Conservation (phyloP, 2,888 invertebrate species). For the Diarsia mendica region DNA sequence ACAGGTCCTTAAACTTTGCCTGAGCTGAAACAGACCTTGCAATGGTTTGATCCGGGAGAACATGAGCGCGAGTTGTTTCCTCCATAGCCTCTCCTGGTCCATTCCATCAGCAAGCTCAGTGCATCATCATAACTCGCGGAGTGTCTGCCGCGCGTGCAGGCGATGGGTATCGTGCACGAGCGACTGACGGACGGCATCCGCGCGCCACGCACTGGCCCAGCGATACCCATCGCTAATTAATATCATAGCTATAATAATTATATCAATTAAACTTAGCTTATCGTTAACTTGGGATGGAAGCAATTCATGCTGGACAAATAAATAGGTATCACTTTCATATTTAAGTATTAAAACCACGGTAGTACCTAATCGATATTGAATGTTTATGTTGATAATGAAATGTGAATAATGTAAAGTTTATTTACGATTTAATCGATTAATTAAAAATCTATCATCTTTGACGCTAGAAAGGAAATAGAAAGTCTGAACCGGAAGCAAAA, state of each 20-base stretch:
- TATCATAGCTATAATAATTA: constrained; percentile 23
- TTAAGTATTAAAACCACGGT: not conserved
- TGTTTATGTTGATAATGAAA: too few relatives aligned
- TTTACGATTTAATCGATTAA: not conserved
- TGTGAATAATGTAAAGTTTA: too few relatives aligned
- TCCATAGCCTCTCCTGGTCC: not conserved
- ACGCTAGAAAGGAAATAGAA: not conserved
- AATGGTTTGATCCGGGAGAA: not conserved
- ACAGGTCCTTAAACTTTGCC: not conserved
- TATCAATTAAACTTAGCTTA: constrained; percentile 31
- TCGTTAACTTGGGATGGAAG: not conserved
- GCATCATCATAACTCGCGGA: constrained; percentile 19
- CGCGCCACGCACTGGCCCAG: constrained; percentile 28
- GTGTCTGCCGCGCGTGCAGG: constrained; percentile 11
- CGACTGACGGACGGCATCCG: constrained; percentile 32
- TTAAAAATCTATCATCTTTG: not conserved
- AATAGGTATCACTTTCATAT: not conserved
- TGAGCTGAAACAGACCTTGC: too few relatives aligned
- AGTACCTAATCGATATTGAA: not conserved
- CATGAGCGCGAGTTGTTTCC: not conserved
- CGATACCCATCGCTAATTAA: constrained; percentile 49
- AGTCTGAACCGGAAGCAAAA: not conserved
- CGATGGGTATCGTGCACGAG: constrained; percentile 55
- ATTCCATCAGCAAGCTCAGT: not conserved
- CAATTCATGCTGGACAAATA: not conserved